These are phyloP conservation scores for Lycaena phlaeas DNA, from an alignment of 2,888 invertebrate genomes.

Conservation along the genomic window DNA sequence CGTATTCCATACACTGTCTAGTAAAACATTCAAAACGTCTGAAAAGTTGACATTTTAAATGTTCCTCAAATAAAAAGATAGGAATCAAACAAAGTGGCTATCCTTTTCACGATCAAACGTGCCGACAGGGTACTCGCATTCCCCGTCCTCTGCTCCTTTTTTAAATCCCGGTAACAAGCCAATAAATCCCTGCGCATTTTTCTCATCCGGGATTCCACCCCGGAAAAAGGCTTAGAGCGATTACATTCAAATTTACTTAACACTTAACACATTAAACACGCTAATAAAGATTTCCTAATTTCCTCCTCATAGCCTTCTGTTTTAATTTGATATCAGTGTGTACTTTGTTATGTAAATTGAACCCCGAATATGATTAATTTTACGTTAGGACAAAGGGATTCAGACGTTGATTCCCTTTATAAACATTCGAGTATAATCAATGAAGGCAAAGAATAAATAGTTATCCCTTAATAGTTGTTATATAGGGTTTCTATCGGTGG, in stretches of 20 bases:
- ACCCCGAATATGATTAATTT: slow-evolving; percentile 48
- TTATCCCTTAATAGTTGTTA: too few species aligned
- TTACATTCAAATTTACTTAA: slow-evolving; percentile 74
- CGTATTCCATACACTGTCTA: too few species aligned
- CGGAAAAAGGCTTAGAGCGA: slow-evolving; percentile 63
- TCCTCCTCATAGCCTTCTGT: slow-evolving; percentile 49
- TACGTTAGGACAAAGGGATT: slow-evolving; percentile 34
- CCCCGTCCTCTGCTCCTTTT: slow-evolving; percentile 52
- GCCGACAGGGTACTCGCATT: slow-evolving; percentile 42
- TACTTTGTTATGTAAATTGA: slow-evolving; percentile 53
- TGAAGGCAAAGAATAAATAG: too few species aligned
- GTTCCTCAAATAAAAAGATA: slow-evolving; percentile 1
- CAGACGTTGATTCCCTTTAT: slow-evolving; percentile 33
- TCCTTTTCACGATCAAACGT: slow-evolving; percentile 39
- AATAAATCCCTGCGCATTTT: slow-evolving; percentile 69
- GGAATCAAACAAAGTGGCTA: slow-evolving; percentile 3
- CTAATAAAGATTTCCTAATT: slow-evolving; percentile 63
- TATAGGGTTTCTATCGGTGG: too few species aligned
- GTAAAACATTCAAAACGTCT: too few species aligned
- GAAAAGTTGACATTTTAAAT: slow-evolving; percentile 3
- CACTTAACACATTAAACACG: slow-evolving; percentile 62
- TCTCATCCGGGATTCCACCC: slow-evolving; percentile 38
- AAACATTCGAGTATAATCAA: slow-evolving; percentile 14
- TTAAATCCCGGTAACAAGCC: slow-evolving; percentile 72
- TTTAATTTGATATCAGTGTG: slow-evolving; percentile 57